phyloP scores from a whole-genome alignment of 2,113 vertebrate species.

The Hemibagrus wyckioides region DNA sequence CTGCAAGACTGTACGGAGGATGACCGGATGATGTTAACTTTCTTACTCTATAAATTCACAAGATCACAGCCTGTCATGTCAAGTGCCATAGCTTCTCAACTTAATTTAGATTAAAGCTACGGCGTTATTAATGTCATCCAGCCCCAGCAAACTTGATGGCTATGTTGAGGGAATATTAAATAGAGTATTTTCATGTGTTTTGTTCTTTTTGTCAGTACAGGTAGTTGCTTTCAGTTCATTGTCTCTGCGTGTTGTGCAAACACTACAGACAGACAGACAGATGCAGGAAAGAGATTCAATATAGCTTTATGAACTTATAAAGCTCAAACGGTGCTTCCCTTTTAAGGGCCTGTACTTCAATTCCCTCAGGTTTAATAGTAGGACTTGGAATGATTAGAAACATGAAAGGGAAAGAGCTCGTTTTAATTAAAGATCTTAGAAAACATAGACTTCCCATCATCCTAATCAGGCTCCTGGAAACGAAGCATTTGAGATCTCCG shows the following conservation, averaged over 20 bases:
- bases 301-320: background rate
- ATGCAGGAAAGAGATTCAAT: background rate
- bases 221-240: background rate
- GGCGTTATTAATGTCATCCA: background rate
- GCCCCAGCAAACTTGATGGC: background rate
- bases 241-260: background rate
- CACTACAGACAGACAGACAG: background rate
- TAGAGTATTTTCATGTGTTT: background rate
- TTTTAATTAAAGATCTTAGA: conserved; percentile 19
- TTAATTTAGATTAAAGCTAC: background rate
- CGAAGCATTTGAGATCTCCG: background rate
- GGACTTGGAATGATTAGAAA: background rate
- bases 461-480: conserved; percentile 27
- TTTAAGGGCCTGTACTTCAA: background rate
- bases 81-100: background rate
- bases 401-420: background rate
- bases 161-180: background rate
- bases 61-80: background rate
- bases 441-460: conserved; percentile 10
- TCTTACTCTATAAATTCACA: background rate
- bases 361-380: background rate
- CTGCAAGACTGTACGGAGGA: background rate
- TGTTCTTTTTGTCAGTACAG: background rate
- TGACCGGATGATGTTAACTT: background rate
- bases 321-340: background rate